Conservation (phyloP, 2,113 vertebrate species). For the Marmota flaviventris region DNA sequence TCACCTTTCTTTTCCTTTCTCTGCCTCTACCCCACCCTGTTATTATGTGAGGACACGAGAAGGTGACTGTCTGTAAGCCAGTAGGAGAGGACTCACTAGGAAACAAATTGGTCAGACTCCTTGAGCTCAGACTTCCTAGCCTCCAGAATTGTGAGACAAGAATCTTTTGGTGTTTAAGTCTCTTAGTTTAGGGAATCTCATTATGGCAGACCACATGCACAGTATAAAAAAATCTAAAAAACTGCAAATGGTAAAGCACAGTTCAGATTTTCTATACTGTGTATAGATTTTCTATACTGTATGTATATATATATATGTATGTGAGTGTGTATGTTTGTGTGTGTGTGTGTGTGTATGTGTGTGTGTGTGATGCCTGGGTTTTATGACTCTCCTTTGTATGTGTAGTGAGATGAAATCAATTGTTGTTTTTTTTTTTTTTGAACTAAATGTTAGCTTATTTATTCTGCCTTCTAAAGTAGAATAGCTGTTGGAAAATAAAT, state of each 20-base stretch:
- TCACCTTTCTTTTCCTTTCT: too few relatives aligned
- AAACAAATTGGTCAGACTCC: neutral
- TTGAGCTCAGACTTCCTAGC: neutral
- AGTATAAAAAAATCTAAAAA: neutral
- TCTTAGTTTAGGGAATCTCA: neutral
- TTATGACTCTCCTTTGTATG: neutral
- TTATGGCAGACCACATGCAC: neutral
- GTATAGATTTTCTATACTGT: too few relatives aligned
- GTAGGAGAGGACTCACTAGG: neutral
- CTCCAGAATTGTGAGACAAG: neutral
- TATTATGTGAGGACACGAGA: neutral
- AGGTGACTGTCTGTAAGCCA: neutral
- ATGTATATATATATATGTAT: too few relatives aligned
- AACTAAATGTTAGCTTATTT: neutral
- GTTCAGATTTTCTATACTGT: too few relatives aligned
- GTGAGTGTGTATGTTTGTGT: too few relatives aligned
- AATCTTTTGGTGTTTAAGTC: neutral
- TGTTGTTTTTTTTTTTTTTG: constrained; percentile 35
- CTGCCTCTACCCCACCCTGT: neutral
- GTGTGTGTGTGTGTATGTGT: too few relatives aligned
- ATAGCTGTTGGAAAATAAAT: neutral
- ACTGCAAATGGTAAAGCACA: neutral
- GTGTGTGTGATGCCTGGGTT: neutral
- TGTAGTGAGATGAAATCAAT: neutral
- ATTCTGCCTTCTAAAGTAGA: neutral